These are phyloP conservation scores for Operophtera brumata DNA, from an alignment of 2,888 invertebrate species.

Conservation along the genomic window DNA sequence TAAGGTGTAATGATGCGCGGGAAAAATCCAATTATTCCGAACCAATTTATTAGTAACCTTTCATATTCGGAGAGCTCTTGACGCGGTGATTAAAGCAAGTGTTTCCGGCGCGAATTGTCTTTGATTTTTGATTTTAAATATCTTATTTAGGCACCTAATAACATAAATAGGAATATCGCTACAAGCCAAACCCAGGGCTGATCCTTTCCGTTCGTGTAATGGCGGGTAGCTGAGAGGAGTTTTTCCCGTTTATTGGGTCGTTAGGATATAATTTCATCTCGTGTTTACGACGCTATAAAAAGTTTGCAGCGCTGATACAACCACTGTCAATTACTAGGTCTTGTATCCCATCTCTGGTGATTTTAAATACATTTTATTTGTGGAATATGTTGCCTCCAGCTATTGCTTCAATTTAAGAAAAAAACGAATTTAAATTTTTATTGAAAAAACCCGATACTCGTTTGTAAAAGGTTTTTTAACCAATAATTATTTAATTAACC, in stretches of 20 bases:
- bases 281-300: conserved; percentile 76
- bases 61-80: conserved; percentile 25
- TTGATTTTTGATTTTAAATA: conserved; percentile 33
- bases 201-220: conserved; percentile 66
- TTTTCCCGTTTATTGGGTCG: conserved; percentile 76
- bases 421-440: not conserved
- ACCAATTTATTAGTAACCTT: conserved; percentile 33
- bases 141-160: conserved; percentile 45
- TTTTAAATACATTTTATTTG: conserved; percentile 14
- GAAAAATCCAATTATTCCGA: conserved; percentile 49
- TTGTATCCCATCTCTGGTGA: conserved; percentile 31
- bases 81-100: conserved; percentile 20
- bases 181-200: conserved; percentile 50
- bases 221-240: conserved; percentile 66
- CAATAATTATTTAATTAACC: too few relatives aligned
- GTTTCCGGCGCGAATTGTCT: conserved; percentile 14
- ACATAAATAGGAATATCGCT: conserved; percentile 50
- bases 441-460: not conserved
- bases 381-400: not conserved
- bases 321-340: conserved; percentile 64
- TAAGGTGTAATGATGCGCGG: conserved; percentile 57
- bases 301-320: conserved; percentile 72
- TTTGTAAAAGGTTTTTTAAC: not conserved
- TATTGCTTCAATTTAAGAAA: not conserved
- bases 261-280: conserved; percentile 79